Conservation (phyloP, 2,797 vertebrate genomes). For the Adelosebastes latens region DNA sequence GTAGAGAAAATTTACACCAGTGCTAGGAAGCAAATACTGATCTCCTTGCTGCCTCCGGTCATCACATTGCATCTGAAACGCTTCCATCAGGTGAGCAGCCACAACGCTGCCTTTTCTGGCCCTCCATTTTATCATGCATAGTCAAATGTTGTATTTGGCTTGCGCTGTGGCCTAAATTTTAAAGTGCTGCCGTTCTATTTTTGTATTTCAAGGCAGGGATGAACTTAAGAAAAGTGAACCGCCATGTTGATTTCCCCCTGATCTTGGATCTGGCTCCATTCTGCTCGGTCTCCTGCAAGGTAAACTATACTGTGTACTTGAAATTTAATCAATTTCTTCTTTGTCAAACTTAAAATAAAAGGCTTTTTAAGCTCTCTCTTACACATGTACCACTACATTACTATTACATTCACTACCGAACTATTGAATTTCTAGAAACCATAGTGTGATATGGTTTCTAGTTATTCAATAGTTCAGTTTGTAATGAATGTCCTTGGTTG, state of each 20-base stretch:
- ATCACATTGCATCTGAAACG: slow-evolving; percentile 97
- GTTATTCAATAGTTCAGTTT: background rate
- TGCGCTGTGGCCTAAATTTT: background rate
- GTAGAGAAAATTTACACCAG: slow-evolving; percentile 93
- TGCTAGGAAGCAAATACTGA: slow-evolving; percentile 94
- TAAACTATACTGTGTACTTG: slow-evolving; percentile 58
- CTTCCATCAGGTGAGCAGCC: slow-evolving; percentile 92
- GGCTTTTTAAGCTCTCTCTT: background rate
- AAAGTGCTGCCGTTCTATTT: background rate
- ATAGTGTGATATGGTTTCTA: background rate
- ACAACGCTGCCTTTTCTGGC: background rate
- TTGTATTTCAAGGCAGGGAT: slow-evolving; percentile 88
- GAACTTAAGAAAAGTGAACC: slow-evolving; percentile 95
- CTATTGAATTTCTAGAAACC: too few relatives aligned
- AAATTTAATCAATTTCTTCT: background rate
- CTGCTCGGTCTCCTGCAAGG: slow-evolving; percentile 95
- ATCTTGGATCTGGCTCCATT: slow-evolving; percentile 94
- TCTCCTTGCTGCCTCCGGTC: slow-evolving; percentile 92
- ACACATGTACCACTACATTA: background rate
- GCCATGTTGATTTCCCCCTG: slow-evolving; percentile 96
- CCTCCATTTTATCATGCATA: background rate
- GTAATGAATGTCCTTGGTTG: background rate
- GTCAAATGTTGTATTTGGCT: background rate
- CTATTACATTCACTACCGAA: background rate
- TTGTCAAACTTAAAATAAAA: background rate